A percentile compares a stretch with the other conserved stretches of the same genome.
Conservation (phyloP, 2,797 vertebrate species). For the Cyprinodon diabolis region DNA sequence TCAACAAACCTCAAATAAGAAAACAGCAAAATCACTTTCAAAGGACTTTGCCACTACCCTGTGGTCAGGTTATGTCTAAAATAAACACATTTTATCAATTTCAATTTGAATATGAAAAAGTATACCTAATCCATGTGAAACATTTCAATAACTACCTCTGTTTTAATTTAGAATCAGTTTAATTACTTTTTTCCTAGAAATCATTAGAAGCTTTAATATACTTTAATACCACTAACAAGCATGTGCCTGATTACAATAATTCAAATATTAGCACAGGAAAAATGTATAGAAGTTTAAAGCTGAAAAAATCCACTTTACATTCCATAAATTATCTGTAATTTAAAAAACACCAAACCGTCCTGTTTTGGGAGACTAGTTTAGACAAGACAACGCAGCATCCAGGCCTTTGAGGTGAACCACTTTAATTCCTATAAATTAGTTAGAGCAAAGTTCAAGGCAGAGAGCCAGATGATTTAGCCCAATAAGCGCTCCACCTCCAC, state of each 20-base stretch:
- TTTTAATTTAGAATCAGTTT: background rate
- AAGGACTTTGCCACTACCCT: background rate
- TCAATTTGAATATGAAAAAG: background rate
- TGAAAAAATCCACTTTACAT: conserved; percentile 23
- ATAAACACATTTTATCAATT: background rate
- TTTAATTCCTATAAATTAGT: conserved; percentile 81
- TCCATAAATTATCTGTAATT: conserved; percentile 29
- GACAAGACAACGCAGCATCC: conserved; percentile 52
- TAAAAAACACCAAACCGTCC: conserved; percentile 5
- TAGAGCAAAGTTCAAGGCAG: conserved; percentile 76
- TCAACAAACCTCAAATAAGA: too few species aligned
- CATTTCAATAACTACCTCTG: background rate
- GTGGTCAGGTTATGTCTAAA: background rate
- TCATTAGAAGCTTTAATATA: too few species aligned
- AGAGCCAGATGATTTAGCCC: conserved; percentile 75
- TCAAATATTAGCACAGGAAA: conserved; percentile 48
- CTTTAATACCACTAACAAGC: background rate
- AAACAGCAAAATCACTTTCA: too few species aligned
- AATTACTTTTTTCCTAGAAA: background rate
- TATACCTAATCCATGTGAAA: background rate
- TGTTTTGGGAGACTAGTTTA: conserved; percentile 43
- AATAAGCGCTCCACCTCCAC: conserved; percentile 72
- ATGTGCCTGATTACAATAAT: conserved; percentile 2
- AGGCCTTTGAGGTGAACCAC: conserved; percentile 65
- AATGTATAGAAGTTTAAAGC: conserved; percentile 37